Evolutionary conservation across 2,113 vertebrate genomes (phyloP), one percentile per base, ranked within the genome.

Genomic region (Dicerorhinus sumatrensis): DNA sequence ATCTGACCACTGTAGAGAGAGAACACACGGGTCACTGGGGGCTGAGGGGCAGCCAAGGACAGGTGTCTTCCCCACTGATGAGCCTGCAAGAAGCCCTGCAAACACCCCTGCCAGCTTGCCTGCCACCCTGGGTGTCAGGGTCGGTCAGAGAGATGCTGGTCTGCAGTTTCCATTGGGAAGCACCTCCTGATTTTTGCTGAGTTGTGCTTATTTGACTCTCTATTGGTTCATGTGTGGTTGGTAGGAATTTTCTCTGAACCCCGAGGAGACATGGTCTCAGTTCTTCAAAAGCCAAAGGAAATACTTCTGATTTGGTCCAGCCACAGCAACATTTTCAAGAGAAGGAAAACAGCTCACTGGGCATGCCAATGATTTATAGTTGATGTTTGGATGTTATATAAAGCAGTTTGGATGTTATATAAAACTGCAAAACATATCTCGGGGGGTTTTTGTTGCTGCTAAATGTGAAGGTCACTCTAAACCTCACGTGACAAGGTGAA

Each of bases 1-100:
- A 82, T 99, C 99, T 0, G 99, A 99, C 99, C 99, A 99, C 99
- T 99, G 73, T 3, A 58, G 76, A 58, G 88, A 94, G 93, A 97
- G 92, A 46, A 85, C 60, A 63, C 0, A 0, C 4, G 0, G 46
- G 42, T 96, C 33, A 95, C 23, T 5, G 0, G 0, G 83, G 72
- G n/a, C 42, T 6, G 20, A 87, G 39, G 39, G 69, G 36, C 27
- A 31, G 56, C 29, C 11, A 1, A 23, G 12, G 63, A 39, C 20
- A 80, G 87, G 18, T 12, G 36, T n/a, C 62, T 56, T 18, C 16
- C 83, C 39, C 5, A 12, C 17, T 7, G 12, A 60, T 0, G 2
- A 76, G 69, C 46, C 51, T 75, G 75, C 1, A 2, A 11, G 56
- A 75, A 39, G 54, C 10, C 60, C 46, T 18, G 13, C 3, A 17